Evolutionary conservation across 2,113 vertebrate species (phyloP).

Genomic region (Acrocephalus arundinaceus): DNA sequence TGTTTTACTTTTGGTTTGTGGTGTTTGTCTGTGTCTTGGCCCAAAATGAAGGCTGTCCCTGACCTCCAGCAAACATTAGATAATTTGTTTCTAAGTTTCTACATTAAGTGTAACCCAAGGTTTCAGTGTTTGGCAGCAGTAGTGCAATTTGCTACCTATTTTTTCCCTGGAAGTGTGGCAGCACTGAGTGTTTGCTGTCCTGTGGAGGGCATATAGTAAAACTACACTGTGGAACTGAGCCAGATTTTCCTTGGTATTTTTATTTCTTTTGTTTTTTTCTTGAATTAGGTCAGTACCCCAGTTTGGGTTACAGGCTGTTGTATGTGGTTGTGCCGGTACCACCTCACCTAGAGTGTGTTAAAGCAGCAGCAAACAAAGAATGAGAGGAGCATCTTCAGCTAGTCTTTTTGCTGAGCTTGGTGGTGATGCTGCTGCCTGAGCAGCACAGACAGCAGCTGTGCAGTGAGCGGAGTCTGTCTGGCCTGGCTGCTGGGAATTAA

Average conservation of each 20-base stretch:
- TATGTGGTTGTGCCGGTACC: not conserved
- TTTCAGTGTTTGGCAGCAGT: not conserved
- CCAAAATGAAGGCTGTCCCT: not conserved
- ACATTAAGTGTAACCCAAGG: not conserved
- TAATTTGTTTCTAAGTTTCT: not conserved
- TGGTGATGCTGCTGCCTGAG: not conserved
- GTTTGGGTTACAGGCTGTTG: not conserved
- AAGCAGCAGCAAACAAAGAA: not conserved
- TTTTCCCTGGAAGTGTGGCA: not conserved
- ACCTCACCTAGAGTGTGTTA: not conserved
- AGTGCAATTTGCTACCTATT: accelerated
- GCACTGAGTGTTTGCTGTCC: accelerated
- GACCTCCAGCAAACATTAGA: not conserved
- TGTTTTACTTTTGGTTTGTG: not conserved
- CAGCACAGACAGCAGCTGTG: not conserved
- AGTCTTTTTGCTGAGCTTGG: not conserved
- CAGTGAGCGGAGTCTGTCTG: accelerated
- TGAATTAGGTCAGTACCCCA: not conserved
- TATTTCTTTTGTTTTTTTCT: not conserved
- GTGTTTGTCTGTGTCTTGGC: not conserved
- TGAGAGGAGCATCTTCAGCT: not conserved
- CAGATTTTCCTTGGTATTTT: not conserved
- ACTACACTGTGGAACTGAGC: not conserved
- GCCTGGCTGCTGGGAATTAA: not conserved
- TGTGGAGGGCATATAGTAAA: not conserved